Conservation (phyloP, 2,888 invertebrate genomes). For the Melanostoma mellinum region DNA sequence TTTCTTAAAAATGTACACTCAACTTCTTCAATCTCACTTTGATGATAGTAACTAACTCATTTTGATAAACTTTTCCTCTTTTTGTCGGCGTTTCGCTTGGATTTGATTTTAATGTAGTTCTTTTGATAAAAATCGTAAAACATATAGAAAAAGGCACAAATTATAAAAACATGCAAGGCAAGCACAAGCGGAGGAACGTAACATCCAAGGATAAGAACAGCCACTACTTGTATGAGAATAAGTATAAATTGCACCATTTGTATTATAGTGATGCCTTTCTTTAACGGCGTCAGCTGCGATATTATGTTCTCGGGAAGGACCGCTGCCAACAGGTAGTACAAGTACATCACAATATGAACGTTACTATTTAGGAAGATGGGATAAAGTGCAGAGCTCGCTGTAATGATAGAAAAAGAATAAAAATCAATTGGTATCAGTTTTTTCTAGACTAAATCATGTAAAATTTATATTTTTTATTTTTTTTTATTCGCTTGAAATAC, state of each 20-base stretch:
- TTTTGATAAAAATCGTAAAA: conserved; percentile 87
- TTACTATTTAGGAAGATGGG: conserved; percentile 86
- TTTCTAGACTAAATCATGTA: too few species aligned
- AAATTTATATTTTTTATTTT: too few species aligned
- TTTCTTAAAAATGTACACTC: too few species aligned
- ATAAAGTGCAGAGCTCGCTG: conserved; percentile 87
- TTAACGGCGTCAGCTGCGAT: conserved; percentile 84
- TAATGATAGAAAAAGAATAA: conserved; percentile 25
- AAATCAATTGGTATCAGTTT: background rate
- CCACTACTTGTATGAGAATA: conserved; percentile 84
- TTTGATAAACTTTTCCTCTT: conserved; percentile 13
- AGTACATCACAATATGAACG: conserved; percentile 90
- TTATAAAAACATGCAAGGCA: conserved; percentile 84
- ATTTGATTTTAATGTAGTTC: conserved; percentile 71
- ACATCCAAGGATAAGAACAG: conserved; percentile 84
- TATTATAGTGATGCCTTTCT: conserved; percentile 85
- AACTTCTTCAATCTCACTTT: too few species aligned
- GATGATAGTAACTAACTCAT: background rate
- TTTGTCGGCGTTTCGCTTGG: too few species aligned
- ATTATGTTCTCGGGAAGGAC: conserved; percentile 84
- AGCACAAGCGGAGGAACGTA: conserved; percentile 83
- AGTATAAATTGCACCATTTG: conserved; percentile 89
- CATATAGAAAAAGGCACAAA: conserved; percentile 87
- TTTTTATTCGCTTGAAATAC: too few species aligned
- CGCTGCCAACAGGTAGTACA: conserved; percentile 87